phyloP scores from a whole-genome alignment of 2,113 vertebrate genomes.

The Pogona vitticeps region DNA sequence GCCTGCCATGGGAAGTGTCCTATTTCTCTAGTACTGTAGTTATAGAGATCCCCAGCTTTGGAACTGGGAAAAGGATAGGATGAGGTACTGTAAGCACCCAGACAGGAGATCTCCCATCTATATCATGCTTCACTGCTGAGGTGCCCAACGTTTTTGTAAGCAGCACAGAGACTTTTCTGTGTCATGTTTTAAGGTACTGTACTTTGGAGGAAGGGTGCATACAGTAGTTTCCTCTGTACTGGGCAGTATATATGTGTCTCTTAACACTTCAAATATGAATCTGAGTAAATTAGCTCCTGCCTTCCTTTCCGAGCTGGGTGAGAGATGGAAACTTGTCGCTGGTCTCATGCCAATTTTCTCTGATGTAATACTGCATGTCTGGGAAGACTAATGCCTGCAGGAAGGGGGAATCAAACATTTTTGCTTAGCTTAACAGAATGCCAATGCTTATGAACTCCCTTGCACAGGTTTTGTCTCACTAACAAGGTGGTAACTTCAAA shows the following conservation, averaged over 20 bases:
- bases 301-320: neutral
- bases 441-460: too few relatives aligned
- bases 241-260: neutral
- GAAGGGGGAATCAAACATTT: neutral
- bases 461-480: too few relatives aligned
- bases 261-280: neutral
- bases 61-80: neutral
- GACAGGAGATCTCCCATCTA: too few relatives aligned
- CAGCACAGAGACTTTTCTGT: neutral
- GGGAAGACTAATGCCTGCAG: neutral
- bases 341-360: neutral
- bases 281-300: neutral
- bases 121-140: too few relatives aligned
- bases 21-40: too few relatives aligned
- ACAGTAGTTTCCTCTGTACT: neutral
- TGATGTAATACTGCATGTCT: neutral
- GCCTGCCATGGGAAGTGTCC: too few relatives aligned
- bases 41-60: too few relatives aligned
- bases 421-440: neutral
- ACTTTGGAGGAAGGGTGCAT: too few relatives aligned
- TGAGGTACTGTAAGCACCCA: too few relatives aligned
- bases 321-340: neutral
- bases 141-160: neutral
- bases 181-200: neutral
- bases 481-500: neutral